A percentile compares a stretch with the other conserved stretches of the same genome.
Conservation (phyloP, 2,797 vertebrate species). For the Nasua narica region DNA sequence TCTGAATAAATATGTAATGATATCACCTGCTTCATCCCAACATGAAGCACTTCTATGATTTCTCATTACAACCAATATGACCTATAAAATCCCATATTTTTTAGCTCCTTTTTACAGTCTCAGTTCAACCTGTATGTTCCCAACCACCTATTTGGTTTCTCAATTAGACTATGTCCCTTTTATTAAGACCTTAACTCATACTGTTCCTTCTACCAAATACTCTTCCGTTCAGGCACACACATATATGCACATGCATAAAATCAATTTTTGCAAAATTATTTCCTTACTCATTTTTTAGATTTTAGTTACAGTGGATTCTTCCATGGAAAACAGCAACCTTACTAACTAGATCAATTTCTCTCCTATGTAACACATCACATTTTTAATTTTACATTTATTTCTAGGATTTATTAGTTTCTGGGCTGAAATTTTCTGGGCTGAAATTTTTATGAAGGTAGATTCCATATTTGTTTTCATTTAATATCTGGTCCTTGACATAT, state of each 20-base stretch:
- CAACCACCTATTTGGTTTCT: neutral
- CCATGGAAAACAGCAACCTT: neutral
- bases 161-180: neutral
- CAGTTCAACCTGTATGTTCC: rapidly evolving
- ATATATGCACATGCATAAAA: neutral
- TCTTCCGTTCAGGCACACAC: neutral
- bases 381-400: neutral
- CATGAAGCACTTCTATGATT: neutral
- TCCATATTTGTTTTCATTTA: neutral
- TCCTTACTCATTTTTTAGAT: neutral
- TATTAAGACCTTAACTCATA: neutral
- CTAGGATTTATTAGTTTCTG: neutral
- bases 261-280: neutral
- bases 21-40: neutral
- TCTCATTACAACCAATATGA: neutral
- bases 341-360: neutral
- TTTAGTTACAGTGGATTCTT: neutral
- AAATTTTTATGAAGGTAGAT: neutral
- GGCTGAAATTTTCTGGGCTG: neutral
- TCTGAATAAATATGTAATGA: neutral
- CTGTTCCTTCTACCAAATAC: neutral
- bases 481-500: neutral
- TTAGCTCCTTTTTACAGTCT: neutral
- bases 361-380: neutral
- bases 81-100: neutral